Evolutionary conservation across 2,113 vertebrate genomes (phyloP).

Genomic region (Entelurus aequoreus): DNA sequence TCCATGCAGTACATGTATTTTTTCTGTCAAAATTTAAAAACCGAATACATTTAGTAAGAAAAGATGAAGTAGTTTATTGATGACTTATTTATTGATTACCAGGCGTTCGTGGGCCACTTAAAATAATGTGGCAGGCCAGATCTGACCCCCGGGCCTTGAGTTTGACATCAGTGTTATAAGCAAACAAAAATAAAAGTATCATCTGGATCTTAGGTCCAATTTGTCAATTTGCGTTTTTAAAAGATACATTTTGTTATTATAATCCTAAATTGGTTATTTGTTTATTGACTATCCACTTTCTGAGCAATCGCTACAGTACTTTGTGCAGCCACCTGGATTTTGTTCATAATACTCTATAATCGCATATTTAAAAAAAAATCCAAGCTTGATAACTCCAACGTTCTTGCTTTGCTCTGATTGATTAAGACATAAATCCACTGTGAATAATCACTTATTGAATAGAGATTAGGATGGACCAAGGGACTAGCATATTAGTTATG

Average conservation of each 20-base stretch:
- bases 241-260: neutral
- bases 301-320: neutral
- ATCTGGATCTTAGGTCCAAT: neutral
- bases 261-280: neutral
- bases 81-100: no score
- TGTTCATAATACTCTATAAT: neutral
- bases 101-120: no score
- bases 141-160: no score
- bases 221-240: neutral
- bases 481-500: slow-evolving; percentile 36
- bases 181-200: neutral
- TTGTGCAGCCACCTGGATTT: neutral
- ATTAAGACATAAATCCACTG: slow-evolving; percentile 4
- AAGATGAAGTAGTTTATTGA: no score
- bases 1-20: no score
- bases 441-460: slow-evolving; percentile 26
- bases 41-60: no score
- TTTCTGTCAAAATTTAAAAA: no score
- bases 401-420: slow-evolving; percentile 5
- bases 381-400: neutral
- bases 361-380: neutral
- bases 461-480: slow-evolving; percentile 16
- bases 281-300: neutral
- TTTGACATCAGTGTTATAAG: no score
- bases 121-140: no score